Evolutionary conservation across 2,113 vertebrate species (phyloP).

Genomic region (Probosciger aterrimus): DNA sequence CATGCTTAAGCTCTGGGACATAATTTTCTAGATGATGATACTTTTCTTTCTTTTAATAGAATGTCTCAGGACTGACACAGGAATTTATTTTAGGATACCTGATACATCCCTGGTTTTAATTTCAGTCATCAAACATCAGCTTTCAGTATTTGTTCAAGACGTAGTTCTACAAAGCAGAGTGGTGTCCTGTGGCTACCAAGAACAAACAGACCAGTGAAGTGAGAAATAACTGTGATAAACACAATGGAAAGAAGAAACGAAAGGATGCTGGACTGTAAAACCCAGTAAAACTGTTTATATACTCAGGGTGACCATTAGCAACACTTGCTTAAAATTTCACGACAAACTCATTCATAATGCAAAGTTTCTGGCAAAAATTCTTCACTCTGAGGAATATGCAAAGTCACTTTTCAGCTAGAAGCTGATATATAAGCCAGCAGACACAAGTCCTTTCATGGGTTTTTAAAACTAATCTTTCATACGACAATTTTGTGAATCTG

Average conservation of each 20-base stretch:
- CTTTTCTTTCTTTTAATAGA: background rate
- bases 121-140: background rate
- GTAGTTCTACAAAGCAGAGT: background rate
- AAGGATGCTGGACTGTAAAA: background rate
- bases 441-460: background rate
- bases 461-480: slow-evolving; percentile 1
- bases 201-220: background rate
- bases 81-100: background rate
- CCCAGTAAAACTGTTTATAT: background rate
- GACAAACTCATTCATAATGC: slow-evolving; percentile 9
- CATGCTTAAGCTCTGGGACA: background rate
- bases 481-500: background rate
- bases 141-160: background rate
- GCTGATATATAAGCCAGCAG: background rate
- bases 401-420: background rate
- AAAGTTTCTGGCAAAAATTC: background rate
- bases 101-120: background rate
- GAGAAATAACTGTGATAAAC: background rate
- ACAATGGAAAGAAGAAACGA: background rate
- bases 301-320: background rate
- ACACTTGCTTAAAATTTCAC: background rate
- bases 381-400: background rate
- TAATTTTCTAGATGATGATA: background rate
- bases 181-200: background rate
- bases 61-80: background rate